A percentile compares a stretch with the other conserved stretches of the same genome.
phyloP scores from a whole-genome alignment of 2,888 invertebrate species.

The Epicampocera succincta region DNA sequence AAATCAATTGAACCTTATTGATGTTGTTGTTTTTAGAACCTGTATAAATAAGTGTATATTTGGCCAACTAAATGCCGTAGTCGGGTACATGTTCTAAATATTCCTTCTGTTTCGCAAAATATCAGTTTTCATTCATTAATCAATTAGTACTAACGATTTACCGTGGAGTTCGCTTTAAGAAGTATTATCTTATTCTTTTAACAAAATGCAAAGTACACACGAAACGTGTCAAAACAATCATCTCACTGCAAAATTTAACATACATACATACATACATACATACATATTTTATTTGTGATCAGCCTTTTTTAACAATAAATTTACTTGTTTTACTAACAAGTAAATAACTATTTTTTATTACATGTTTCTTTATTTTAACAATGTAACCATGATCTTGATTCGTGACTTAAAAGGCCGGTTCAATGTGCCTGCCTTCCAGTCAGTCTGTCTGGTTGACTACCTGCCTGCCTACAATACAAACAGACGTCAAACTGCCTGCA shows the following conservation, averaged over 20 bases:
- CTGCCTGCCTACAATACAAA: slow-evolving; percentile 29
- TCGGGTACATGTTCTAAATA: no score
- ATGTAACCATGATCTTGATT: slow-evolving; percentile 74
- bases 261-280: no score
- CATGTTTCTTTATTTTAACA: slow-evolving; percentile 10
- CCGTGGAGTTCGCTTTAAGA: no score
- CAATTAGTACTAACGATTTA: no score
- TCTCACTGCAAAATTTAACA: neutral
- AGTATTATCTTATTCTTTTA: neutral
- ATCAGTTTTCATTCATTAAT: no score
- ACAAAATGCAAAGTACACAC: neutral
- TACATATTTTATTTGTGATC: neutral
- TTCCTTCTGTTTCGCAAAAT: no score
- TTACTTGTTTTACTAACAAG: slow-evolving; percentile 29
- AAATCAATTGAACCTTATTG: no score
- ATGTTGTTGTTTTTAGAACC: no score
- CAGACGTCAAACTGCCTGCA: slow-evolving; percentile 18
- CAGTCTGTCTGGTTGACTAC: slow-evolving; percentile 1
- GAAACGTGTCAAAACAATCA: slow-evolving; percentile 3
- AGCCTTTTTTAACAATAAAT: slow-evolving; percentile 26
- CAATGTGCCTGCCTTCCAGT: slow-evolving; percentile 57
- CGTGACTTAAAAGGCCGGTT: slow-evolving; percentile 71
- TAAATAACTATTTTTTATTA: slow-evolving; percentile 28
- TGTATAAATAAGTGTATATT: no score
- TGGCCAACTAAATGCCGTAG: no score